phyloP scores from a whole-genome alignment of 2,113 vertebrate species.

The Rhagologus leucostigma region DNA sequence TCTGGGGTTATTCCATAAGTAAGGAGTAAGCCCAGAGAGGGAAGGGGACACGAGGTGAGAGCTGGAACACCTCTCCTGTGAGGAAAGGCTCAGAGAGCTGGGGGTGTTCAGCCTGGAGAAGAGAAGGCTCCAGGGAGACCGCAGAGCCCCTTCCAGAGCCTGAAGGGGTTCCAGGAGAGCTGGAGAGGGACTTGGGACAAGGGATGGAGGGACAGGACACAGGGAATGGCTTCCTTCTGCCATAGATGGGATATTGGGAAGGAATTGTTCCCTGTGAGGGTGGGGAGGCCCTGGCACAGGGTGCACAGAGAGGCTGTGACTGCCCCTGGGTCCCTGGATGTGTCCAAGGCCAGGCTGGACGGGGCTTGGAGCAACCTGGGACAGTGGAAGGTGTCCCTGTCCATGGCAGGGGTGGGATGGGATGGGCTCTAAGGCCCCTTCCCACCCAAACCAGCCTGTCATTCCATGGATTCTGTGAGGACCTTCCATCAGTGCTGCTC shows the following conservation, averaged over 20 bases:
- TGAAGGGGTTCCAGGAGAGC: neutral
- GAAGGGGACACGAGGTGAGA: neutral
- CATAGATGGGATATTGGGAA: neutral
- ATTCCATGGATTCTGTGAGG: neutral
- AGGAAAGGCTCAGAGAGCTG: neutral
- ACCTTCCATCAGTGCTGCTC: neutral
- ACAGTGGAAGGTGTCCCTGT: fast-evolving
- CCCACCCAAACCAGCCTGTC: neutral
- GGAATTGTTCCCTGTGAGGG: fast-evolving
- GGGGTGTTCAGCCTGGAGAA: neutral
- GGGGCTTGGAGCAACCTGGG: fast-evolving
- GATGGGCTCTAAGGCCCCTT: neutral
- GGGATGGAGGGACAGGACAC: neutral
- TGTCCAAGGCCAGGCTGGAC: fast-evolving
- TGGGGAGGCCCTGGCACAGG: neutral
- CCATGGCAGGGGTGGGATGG: fast-evolving
- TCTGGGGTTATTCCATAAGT: neutral
- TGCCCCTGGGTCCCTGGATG: neutral
- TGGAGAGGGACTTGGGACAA: neutral
- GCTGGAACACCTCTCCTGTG: neutral
- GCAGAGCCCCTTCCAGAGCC: neutral
- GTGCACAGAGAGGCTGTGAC: neutral
- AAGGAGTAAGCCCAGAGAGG: neutral
- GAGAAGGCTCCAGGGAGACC: neutral
- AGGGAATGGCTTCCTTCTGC: neutral